Base-by-base conservation (phyloP, 2,888 invertebrate species). In the Phortica okadai region DNA sequence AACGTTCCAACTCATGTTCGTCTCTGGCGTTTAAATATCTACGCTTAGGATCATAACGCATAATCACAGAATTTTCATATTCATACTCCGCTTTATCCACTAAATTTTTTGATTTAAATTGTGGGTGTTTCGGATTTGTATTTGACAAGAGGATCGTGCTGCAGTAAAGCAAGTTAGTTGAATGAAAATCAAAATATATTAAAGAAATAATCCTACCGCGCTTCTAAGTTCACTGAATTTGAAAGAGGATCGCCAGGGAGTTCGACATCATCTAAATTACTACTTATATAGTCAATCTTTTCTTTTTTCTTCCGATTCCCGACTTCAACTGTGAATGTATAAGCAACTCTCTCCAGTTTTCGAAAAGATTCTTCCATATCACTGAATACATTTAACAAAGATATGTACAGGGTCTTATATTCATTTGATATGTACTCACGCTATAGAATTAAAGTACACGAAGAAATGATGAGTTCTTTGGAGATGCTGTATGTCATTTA, bases 1-100 rank as follows among this genome's bases (percentile, higher is more conserved):
- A 76, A 6, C 88, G 87, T 70, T 90, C 90, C 58, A 89, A 67
- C 0, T 74, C 80, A 50, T 89, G 89, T 5, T 88, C 88, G 79
- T 89, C 88, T 16, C 82, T 83, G 0, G 81, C 82, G 77, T 84
- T 85, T 10, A 89, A 70, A 64, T 83, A 89, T 67, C 89, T 87
- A 6, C 70, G 76, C 50, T 74, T 77, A 1, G 75, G 77, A 81
- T 90, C 90, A 54, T 82, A 79, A 0, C 16, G 33, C 16, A 70
- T 76, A 41, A 90, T 72, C 11, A 84, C 67, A 0, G 88, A 84
- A 44, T 79, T 0, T 80, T 78, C 0, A 59, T 62, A 21, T 75
- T 76, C 14, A 70, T 86, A 84, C 41, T 86, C 84, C n/a, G 80
- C 73, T 10, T 11, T 8, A 7, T 16, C 4, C 1, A 90, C 80